A percentile compares a stretch with the other conserved stretches of the same genome.
These are phyloP conservation scores for Pantala flavescens DNA, from an alignment of 1,140 invertebrate species.

Conservation along the genomic window DNA sequence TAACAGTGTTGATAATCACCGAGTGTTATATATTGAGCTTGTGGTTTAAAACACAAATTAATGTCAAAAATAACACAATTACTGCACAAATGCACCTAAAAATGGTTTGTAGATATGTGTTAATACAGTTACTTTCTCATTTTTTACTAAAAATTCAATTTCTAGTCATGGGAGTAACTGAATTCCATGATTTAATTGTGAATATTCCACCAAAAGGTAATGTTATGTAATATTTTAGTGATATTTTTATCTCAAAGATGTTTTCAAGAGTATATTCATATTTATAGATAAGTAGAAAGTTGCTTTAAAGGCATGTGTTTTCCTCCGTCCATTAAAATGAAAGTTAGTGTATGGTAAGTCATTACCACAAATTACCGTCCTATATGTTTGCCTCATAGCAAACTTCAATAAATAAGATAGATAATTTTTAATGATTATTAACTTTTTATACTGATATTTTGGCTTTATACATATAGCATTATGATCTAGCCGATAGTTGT, in stretches of 20 bases:
- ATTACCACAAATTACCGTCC: not conserved
- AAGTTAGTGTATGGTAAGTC: not conserved
- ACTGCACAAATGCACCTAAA: not conserved
- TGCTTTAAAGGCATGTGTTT: slow-evolving; percentile 1
- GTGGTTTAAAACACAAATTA: not conserved
- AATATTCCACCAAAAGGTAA: not conserved
- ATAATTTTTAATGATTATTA: not conserved
- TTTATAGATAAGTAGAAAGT: not conserved
- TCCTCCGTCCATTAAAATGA: not conserved
- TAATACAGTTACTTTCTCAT: not conserved
- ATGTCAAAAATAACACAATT: not conserved
- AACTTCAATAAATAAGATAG: not conserved
- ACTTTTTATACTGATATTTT: not conserved
- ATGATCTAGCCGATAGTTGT: too few species aligned
- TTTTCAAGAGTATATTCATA: slow-evolving; percentile 3
- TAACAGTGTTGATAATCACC: not conserved
- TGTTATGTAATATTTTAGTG: slow-evolving; percentile 1
- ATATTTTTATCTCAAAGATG: not conserved
- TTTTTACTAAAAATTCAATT: not conserved
- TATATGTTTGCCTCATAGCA: not conserved
- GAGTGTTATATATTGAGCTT: not conserved
- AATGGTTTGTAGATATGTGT: not conserved
- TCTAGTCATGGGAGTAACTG: not conserved
- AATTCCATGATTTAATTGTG: not conserved
- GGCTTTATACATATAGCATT: not conserved